These are phyloP conservation scores for Idaea aversata DNA, from an alignment of 2,888 invertebrate species.

Conservation along the genomic window DNA sequence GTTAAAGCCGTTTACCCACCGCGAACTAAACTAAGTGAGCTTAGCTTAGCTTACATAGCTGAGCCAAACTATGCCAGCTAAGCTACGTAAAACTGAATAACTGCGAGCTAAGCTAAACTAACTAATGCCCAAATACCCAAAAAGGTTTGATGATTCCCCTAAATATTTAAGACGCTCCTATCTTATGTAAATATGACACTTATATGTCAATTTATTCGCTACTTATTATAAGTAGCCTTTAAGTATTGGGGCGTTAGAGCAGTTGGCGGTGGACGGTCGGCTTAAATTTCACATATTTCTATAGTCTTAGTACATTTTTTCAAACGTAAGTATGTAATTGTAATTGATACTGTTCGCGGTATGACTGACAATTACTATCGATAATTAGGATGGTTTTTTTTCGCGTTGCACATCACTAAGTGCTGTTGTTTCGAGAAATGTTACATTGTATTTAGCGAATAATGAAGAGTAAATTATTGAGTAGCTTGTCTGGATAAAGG, in stretches of 20 bases:
- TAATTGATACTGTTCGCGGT: not conserved
- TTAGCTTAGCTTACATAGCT: not conserved
- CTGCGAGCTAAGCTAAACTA: not conserved
- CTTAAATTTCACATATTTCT: not conserved
- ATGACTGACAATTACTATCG: not conserved
- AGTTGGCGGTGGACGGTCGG: no score
- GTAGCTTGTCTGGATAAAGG: no score
- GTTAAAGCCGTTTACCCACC: constrained; percentile 14
- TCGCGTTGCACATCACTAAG: not conserved
- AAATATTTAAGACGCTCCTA: no score
- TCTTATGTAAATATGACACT: no score
- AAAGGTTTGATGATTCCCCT: no score
- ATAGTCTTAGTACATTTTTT: not conserved
- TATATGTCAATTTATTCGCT: no score
- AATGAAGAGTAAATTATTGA: no score
- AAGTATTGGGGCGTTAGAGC: no score
- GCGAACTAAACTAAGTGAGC: no score
- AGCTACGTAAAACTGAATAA: not conserved
- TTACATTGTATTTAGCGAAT: not conserved
- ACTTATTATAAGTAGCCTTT: no score
- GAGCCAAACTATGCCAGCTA: not conserved
- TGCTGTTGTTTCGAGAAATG: not conserved
- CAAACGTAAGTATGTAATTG: not conserved
- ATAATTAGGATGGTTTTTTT: not conserved
- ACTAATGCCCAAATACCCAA: no score